A percentile compares a stretch with the other conserved stretches of the same genome.
Conservation (phyloP, 1,140 invertebrate species). For the Sitodiplosis mosellana region DNA sequence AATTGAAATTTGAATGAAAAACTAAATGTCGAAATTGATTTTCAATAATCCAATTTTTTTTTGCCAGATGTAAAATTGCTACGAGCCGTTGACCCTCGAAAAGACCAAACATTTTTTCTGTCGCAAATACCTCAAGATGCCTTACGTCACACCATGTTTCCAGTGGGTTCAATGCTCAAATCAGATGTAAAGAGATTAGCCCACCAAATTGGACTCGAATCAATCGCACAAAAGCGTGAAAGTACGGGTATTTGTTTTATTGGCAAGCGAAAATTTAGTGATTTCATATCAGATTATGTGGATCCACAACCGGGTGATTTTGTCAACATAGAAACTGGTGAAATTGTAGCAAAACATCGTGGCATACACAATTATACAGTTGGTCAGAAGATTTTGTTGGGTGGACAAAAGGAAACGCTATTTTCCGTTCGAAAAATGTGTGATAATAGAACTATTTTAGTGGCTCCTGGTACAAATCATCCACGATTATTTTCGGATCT, state of each 20-base stretch:
- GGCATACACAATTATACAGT: constrained; percentile 84
- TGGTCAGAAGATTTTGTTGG: constrained; percentile 60
- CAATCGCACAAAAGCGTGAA: constrained; percentile 69
- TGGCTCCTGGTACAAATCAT: constrained; percentile 64
- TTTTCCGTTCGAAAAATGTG: constrained; percentile 57
- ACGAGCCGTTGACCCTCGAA: constrained; percentile 49
- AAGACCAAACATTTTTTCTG: constrained; percentile 95
- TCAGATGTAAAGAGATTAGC: constrained; percentile 66
- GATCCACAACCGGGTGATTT: constrained; percentile 58
- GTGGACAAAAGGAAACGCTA: constrained; percentile 34
- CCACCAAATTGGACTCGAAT: constrained; percentile 41
- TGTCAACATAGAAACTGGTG: constrained; percentile 62
- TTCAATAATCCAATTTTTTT: constrained; percentile 12
- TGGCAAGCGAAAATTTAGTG: constrained; percentile 56
- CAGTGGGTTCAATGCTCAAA: constrained; percentile 68
- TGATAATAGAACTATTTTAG: constrained; percentile 52
- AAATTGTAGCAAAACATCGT: constrained; percentile 57
- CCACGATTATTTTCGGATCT: constrained; percentile 50
- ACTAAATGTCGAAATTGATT: not conserved
- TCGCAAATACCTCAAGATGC: constrained; percentile 63
- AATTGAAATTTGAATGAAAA: not conserved
- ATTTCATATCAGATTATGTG: constrained; percentile 73
- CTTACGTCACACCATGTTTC: constrained; percentile 75
- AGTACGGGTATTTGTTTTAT: constrained; percentile 96
- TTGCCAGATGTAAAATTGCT: constrained; percentile 50